Evolutionary conservation across 2,113 vertebrate genomes (phyloP).

Genomic region (Podilymbus podiceps): DNA sequence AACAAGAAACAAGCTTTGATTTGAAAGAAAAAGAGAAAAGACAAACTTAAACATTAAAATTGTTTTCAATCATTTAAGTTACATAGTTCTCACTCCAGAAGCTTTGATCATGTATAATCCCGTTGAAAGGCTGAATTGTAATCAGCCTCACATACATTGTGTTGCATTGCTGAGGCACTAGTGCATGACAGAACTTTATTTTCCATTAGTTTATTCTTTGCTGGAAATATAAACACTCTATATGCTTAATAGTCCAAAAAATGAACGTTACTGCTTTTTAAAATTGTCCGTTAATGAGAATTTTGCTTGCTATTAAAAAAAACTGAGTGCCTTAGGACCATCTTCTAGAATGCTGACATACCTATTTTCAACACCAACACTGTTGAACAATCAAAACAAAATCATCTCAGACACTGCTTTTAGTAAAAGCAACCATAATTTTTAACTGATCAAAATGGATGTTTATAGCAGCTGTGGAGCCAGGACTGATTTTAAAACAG

Average conservation of each 20-base stretch:
- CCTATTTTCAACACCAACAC: conserved; percentile 53
- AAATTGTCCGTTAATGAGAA: conserved; percentile 59
- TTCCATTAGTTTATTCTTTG: conserved; percentile 61
- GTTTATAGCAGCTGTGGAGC: conserved; percentile 41
- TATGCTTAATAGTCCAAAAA: conserved; percentile 63
- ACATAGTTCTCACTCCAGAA: conserved; percentile 42
- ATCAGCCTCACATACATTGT: conserved; percentile 45
- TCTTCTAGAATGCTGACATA: conserved; percentile 34
- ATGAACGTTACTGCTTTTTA: conserved; percentile 53
- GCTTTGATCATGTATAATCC: conserved; percentile 56
- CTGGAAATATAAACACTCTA: conserved; percentile 61
- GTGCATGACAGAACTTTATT: conserved; percentile 46
- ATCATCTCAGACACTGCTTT: conserved; percentile 27
- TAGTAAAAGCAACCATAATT: conserved; percentile 14
- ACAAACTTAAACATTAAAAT: conserved; percentile 32
- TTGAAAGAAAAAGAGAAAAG: conserved; percentile 10
- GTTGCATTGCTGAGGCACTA: neutral
- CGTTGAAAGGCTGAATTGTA: conserved; percentile 51
- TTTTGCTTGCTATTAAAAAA: conserved; percentile 49
- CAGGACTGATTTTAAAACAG: neutral
- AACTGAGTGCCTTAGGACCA: conserved; percentile 6
- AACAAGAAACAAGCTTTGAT: neutral
- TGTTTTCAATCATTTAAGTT: conserved; percentile 57
- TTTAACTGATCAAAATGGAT: conserved; percentile 7
- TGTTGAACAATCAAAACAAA: conserved; percentile 43